Conservation (phyloP, 2,113 vertebrate genomes). For the Apistogramma diplotaenia region DNA sequence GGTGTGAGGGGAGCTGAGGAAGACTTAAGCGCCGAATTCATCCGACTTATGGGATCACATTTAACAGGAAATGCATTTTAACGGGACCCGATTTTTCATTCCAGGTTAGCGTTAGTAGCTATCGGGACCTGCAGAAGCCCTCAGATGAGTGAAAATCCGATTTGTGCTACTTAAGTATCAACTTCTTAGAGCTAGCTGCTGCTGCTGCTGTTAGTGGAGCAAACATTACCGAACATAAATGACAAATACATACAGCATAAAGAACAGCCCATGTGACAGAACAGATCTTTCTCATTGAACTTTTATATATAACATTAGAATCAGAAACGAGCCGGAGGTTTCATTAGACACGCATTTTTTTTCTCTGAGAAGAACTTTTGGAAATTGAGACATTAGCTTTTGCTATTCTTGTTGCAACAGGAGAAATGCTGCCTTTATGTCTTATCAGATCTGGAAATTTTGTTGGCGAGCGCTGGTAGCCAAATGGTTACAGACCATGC, state of each 20-base stretch:
- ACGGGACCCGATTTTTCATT: too few species aligned
- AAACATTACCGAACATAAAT: background rate
- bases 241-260: background rate
- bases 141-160: too few species aligned
- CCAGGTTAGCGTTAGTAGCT: too few species aligned
- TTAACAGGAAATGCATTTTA: too few species aligned
- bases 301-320: background rate
- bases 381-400: background rate
- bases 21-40: too few species aligned
- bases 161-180: too few species aligned
- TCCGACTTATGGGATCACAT: too few species aligned
- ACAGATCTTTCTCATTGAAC: background rate
- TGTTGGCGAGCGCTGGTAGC: background rate
- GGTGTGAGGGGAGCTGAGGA: too few species aligned
- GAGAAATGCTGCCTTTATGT: background rate
- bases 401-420: background rate
- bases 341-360: background rate
- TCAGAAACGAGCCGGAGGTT: background rate
- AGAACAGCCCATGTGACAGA: background rate
- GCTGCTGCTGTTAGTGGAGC: background rate
- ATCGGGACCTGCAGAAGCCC: too few species aligned
- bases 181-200: background rate
- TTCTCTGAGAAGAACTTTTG: background rate
- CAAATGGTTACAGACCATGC: background rate
- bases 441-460: background rate